A percentile compares a stretch with the other conserved stretches of the same genome.
Evolutionary conservation across 2,888 invertebrate genomes (phyloP).

Genomic region (Didymodactylos carnosus): DNA sequence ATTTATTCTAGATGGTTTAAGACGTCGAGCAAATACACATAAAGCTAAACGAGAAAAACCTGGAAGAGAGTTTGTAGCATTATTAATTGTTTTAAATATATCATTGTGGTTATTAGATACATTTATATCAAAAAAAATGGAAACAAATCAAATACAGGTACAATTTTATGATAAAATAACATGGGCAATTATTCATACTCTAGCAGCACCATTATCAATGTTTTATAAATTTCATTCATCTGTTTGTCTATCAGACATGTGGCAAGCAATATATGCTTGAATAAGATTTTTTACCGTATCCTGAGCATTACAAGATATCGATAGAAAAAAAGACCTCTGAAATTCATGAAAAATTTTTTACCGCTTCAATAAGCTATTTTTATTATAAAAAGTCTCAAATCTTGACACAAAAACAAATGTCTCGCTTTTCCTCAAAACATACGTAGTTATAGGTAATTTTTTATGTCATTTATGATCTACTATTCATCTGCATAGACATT

Average conservation of each 20-base stretch:
- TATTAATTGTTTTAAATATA: conserved; percentile 1
- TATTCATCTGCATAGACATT: too few relatives aligned
- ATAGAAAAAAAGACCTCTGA: too few relatives aligned
- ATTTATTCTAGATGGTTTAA: background rate
- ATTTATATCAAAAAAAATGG: conserved; percentile 3
- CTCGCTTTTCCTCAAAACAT: too few relatives aligned
- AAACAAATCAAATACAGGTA: background rate
- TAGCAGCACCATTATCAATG: conserved; percentile 5
- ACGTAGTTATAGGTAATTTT: too few relatives aligned
- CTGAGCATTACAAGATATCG: too few relatives aligned
- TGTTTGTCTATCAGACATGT: conserved; percentile 12
- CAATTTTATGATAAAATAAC: conserved; percentile 7
- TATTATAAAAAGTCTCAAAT: too few relatives aligned
- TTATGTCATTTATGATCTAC: too few relatives aligned
- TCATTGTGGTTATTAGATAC: conserved; percentile 6
- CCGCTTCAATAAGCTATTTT: too few relatives aligned
- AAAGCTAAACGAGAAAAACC: background rate
- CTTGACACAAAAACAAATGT: too few relatives aligned
- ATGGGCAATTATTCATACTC: background rate
- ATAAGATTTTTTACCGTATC: too few relatives aligned
- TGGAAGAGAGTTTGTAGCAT: background rate
- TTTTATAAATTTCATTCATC: conserved; percentile 9
- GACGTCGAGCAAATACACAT: background rate
- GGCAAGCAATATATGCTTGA: conserved; percentile 5
- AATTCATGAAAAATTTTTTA: too few relatives aligned